Evolutionary conservation across 2,113 vertebrate species (phyloP), one percentile per base, ranked within the genome.

Genomic region (Benthochromis sp.): DNA sequence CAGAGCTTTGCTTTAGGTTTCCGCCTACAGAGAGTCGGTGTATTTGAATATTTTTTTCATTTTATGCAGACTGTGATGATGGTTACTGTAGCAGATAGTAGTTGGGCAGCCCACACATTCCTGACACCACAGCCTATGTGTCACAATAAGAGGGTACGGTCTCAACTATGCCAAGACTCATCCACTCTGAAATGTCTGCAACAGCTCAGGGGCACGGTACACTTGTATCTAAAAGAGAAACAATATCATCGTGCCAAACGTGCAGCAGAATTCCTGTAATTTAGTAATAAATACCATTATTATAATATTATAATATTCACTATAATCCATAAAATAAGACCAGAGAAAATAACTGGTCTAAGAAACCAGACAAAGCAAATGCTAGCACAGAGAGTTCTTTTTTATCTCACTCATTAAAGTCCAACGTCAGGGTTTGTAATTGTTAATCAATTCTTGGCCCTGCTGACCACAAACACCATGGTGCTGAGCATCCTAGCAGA

Each of bases 31-130:
- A 81, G 36, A 86, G 54, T 89, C 59, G 5, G 69, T 84, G 66
- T 83, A 71, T 86, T 83, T 90, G 84, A 89, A 57, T 87, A 85
- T 91, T 81, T 84, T 83, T 86, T 85, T 38, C 89, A 78, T 29
- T 90, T 87, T 69, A 86, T 88, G 90, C 88, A 91, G 87, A 90
- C 87, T 89, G 89, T 88, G 71, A 84, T 90, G 92, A 92, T 71
- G 84, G 69, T 88, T 92, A 86, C 85, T 79, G 88, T 76, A 86
- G 85, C 89, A 91, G 86, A 90, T 86, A 89, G 89, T 86, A 87
- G 94, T 83, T 83, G 88, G 91, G 54, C 88, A 87, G 90, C 95
- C 94, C 91, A 94, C 94, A 82, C 94, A 86, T 66, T 88, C 84
- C 91, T 95, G 91, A 94, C 90, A 90, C 87, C 34, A 55, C 84